Evolutionary conservation across 1,140 invertebrate species (phyloP), one percentile per base, ranked within the genome.

Genomic region (Hycleus phaleratus): DNA sequence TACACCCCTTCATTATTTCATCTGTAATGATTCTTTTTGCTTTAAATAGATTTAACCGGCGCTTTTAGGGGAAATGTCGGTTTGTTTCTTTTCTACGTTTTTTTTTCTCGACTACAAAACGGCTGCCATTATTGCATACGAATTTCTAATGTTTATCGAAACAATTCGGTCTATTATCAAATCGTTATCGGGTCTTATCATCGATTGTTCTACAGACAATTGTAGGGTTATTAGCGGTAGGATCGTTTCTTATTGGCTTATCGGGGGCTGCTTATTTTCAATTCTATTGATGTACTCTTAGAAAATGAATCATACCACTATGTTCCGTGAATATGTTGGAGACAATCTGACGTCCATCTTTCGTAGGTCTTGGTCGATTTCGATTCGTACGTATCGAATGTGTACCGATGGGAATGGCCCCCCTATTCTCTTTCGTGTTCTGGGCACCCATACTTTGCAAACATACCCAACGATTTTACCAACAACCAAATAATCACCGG

Each of bases 311-410:
- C 77, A 78, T 77, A 92, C 90, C 90, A 75, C 86, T 91, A 73
- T 93, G 90, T 78, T 92, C 90, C 44, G 89, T 90, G 74, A 93
- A 93, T 72, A 93, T 90, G 77, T 93, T 93, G 51, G 87, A 42
- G 67, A 87, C 87, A 67, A 87, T 85, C 67, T 84, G 81, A 70
- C 86, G 83, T 69, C 83, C 83, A 78, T 88, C 88, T 78, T 89
- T 90, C 55, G 82, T 80, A 70, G 80, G 80, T 70, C 82, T 81
- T 53, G 84, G 83, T 74, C 86, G 85, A 72, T 81, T 83, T 71
- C 84, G 79, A 40, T 82, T 77, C 63, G 83, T 80, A 73, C 85
- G 79, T 63, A 82, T 81, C 64, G 83, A 82, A 69, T 76, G 72
- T 68, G 79, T 77, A 73, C 84, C 85, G 71, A 79, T 78, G 66